Percentiles rank a stretch among this genome's conserved stretches.
phyloP scores from a whole-genome alignment of 2,113 vertebrate genomes.

The Neomonachus schauinslandi region DNA sequence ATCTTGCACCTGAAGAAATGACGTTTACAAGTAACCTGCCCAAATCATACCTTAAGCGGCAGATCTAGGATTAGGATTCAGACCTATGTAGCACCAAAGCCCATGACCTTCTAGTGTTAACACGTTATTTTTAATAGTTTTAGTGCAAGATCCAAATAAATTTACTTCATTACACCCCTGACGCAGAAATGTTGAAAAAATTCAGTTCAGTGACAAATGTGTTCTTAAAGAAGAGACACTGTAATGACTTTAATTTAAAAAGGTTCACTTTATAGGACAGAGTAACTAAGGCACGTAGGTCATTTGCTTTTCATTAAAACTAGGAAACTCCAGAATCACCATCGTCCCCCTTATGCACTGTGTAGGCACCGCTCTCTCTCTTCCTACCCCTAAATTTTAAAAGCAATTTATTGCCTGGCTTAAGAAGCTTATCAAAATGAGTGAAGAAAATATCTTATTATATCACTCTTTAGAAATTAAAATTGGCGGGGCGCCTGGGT shows the following conservation, averaged over 20 bases:
- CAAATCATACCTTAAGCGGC: not conserved
- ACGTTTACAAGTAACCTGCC: not conserved
- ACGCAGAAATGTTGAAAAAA: slow-evolving; percentile 47
- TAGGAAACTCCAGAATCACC: not conserved
- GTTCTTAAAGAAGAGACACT: not conserved
- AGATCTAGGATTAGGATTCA: slow-evolving; percentile 6
- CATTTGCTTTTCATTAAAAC: not conserved
- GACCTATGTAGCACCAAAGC: not conserved
- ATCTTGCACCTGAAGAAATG: slow-evolving; percentile 4
- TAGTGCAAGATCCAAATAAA: not conserved
- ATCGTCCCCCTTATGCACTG: not conserved
- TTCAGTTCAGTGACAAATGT: not conserved
- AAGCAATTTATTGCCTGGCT: not conserved
- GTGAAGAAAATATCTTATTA: not conserved
- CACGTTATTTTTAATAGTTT: slow-evolving; percentile 27
- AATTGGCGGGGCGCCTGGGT: not conserved
- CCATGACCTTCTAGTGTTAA: not conserved
- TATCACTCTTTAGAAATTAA: slow-evolving; percentile 55
- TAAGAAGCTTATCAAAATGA: not conserved
- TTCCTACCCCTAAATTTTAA: not conserved
- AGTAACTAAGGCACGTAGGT: not conserved
- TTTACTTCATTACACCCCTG: not conserved
- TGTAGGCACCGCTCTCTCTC: not conserved
- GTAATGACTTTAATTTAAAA: not conserved
- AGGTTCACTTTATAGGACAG: not conserved